Evolutionary conservation across 2,797 vertebrate species (phyloP).

Genomic region (Ctenosaura bakeri): DNA sequence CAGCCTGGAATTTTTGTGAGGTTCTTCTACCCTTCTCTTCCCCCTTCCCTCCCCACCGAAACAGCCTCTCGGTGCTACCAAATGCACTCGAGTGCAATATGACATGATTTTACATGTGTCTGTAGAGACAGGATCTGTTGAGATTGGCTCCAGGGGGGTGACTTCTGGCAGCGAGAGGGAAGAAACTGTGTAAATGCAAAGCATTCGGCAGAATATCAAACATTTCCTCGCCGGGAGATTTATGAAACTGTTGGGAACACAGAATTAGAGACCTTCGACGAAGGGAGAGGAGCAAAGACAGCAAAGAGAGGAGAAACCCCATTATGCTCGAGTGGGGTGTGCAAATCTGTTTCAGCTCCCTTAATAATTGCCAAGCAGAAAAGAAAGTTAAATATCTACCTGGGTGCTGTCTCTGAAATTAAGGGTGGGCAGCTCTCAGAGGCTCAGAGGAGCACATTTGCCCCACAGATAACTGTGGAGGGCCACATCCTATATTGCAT

Average conservation of each 20-base stretch:
- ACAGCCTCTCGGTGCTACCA: slow-evolving; percentile 2
- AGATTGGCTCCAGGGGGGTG: neutral
- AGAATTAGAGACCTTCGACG: neutral
- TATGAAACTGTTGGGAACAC: slow-evolving; percentile 14
- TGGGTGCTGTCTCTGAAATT: neutral
- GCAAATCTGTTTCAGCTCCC: neutral
- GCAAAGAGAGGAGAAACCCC: slow-evolving; percentile 10
- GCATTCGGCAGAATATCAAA: slow-evolving; percentile 33
- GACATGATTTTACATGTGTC: slow-evolving; percentile 33
- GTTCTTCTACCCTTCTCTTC: too few relatives aligned
- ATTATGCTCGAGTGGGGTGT: neutral
- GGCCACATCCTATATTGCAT: too few relatives aligned
- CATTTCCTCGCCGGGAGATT: slow-evolving; percentile 46
- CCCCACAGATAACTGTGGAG: too few relatives aligned
- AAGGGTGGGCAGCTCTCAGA: too few relatives aligned
- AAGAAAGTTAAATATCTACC: neutral
- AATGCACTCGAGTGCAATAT: slow-evolving; percentile 34
- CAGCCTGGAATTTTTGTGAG: slow-evolving; percentile 50
- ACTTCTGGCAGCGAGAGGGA: slow-evolving; percentile 18
- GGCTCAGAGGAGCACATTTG: too few relatives aligned
- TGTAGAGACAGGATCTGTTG: slow-evolving; percentile 33
- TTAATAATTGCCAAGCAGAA: neutral
- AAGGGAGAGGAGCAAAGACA: slow-evolving; percentile 3
- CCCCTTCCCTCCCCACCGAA: neutral
- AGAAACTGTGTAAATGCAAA: slow-evolving; percentile 45